Base-by-base conservation (phyloP, 2,888 invertebrate species). In the Zaprionus obscuricornis region DNA sequence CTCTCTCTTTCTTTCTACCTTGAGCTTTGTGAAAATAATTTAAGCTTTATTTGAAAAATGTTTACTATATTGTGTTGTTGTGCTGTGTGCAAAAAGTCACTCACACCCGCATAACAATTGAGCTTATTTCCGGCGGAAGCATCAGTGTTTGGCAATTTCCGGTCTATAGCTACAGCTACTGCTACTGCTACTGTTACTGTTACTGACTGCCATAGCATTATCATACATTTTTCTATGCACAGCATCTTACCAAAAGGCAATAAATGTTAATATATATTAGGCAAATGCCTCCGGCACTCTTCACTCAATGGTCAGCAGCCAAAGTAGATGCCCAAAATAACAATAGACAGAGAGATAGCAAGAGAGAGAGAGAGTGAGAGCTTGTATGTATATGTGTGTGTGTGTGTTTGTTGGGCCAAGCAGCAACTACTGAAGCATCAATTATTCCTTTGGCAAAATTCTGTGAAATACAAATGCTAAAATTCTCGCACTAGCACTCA, bases 231-330 rank as follows among this genome's bases (percentile, higher is more conserved):
- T 58, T 56, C 43, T 49, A 54, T 50, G 54, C 69, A 37, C 33
- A 40, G 57, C 66, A 66, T 71, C 63, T 56, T 43, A 43, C 39
- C 52, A 65, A n/a, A n/a, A 46, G 43, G 68, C 86, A 84, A 77
- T 86, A 86, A 86, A 86, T 86, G 86, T 62, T 77, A 84, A 81
- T 86, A 86, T 56, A 64, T 79, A 77, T 77, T 85, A 85, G 76
- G 51, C 73, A 72, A 66, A 66, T 71, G 57, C 86, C 86, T 58
- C 33, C 39, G 45, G 56, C 66, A 43, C 31, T n/a, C n/a, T n/a
- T n/a, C n/a, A n/a, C n/a, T 31, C 54, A 47, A 22, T 37, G 74
- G 46, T 42, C 67, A 56, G 33, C 42, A 51, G n/a, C n/a, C n/a
- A n/a, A n/a, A 42, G 22, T 52, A 6, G 18, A 17, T 34, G 40